Base-by-base conservation (phyloP, 2,797 vertebrate species). In the Oreortyx pictus region DNA sequence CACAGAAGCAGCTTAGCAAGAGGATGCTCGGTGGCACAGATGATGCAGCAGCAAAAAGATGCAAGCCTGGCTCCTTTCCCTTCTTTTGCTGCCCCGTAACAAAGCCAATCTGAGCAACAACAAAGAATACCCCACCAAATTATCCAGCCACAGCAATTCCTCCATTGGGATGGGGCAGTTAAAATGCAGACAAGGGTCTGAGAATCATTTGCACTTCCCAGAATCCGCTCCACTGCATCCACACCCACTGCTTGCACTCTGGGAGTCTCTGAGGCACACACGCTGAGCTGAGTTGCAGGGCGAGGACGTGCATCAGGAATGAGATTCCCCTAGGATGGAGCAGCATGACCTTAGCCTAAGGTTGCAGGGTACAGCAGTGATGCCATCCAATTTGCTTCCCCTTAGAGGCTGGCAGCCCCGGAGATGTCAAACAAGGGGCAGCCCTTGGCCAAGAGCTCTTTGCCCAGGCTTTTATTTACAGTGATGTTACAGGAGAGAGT, bases 121-220 rank as follows among this genome's bases (percentile, higher is more conserved):
- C 12, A 54, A 13, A 1, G 18, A 24, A 31, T n/a, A n/a, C 15
- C 31, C 17, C 18, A 11, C 37, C 44, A 9, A n/a, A 35, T 7
- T 9, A 64, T 37, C 12, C 22, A 37, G 6, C 29, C 33, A 0
- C 0, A 0, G 31, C 0, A 2, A 9, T n/a, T 11, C 47, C 35
- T 49, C 47, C 33, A 13, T 6, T 67, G 72, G 59, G 35, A 7
- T 0, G 2, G 37, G 25, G 75, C 31, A 22, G 15, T 11, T 3
- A 23, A 15, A 6, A 41, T 66, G 56, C 50, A 72, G 62, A 15
- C 6, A 7, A 37, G 19, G 47, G 47, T 20, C 9, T 6, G 39
- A 62, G 60, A 61, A 59, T 9, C 84, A 9, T 25, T 35, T 50
- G 27, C 50, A 43, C 33, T 57, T 60, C 43, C 50, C 0, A 1